Evolutionary conservation across 37 sponge, comb jelly and placozoan genomes (phyloP), one percentile per base, ranked within the genome.

Genomic region (Diacarnus erythraeanus): DNA sequence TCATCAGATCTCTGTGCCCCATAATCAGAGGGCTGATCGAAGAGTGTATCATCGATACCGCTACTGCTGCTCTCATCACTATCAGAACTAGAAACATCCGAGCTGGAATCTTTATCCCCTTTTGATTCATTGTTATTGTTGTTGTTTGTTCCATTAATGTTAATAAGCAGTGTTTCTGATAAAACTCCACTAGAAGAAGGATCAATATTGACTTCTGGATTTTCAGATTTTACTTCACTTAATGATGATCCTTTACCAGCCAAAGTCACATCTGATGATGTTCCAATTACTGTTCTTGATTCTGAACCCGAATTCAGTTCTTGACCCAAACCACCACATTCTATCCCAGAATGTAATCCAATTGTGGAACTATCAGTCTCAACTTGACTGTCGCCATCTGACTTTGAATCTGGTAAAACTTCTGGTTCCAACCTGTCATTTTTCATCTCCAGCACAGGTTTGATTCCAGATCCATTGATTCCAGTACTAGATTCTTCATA

Each of bases 31-130:
- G 27, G 54, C 42, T 75, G 35, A 33, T 82, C 83, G 64, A 82
- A 82, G 51, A 82, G 37, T 39, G 47, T 44, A 27, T 84, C 85
- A 61, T 84, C 78, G n/a, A 84, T 72, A 0, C 70, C 78, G 71
- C 85, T 84, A 38, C 78, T 79, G 61, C 79, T 83, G 5, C 80
- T 79, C 37, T 78, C 79, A 74, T 83, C 77, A 33, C 59, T 66
- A 29, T 68, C 77, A 29, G 61, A 64, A 61, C 59, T 69, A 12
- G 82, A 79, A 37, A 61, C 74, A 56, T 25, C 42, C 2, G 25
- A 25, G 23, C 67, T 34, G 33, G 44, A 44, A 39, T 47, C 42
- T 15, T 8, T 3, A 20, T 35, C 71, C 17, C 43, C 67, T 21
- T 54, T 75, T 17, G 0, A 54, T n/a, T 57, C 30, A 34, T 57